Conservation (phyloP, 2,113 vertebrate species). For the Colossoma macropomum region DNA sequence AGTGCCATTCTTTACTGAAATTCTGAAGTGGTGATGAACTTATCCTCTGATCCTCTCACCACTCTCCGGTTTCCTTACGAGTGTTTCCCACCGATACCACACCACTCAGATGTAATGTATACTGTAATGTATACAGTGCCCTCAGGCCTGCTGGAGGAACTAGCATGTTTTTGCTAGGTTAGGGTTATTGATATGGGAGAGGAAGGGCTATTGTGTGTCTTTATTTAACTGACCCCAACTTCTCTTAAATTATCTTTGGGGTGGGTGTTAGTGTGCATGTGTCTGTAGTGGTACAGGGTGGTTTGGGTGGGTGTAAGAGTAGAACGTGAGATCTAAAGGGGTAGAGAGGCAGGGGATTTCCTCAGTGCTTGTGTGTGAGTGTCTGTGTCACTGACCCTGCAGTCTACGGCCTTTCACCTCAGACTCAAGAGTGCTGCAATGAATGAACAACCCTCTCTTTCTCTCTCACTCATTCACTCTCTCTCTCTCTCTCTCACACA, state of each 20-base stretch:
- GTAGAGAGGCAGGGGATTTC: slow-evolving; percentile 29
- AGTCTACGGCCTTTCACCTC: slow-evolving; percentile 15
- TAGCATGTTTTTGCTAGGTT: background rate
- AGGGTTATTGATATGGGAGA: slow-evolving; percentile 36
- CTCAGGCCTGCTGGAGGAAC: background rate
- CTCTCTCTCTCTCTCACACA: background rate
- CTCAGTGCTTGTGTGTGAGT: slow-evolving; percentile 16
- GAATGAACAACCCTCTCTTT: background rate
- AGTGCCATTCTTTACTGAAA: background rate
- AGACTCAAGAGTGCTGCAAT: too few relatives aligned
- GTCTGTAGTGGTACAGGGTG: slow-evolving; percentile 17
- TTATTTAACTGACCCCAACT: slow-evolving; percentile 24
- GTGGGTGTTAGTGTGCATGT: slow-evolving; percentile 6
- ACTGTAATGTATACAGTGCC: slow-evolving; percentile 19
- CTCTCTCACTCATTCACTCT: background rate
- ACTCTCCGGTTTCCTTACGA: slow-evolving; percentile 8
- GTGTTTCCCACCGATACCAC: slow-evolving; percentile 9
- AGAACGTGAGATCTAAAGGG: slow-evolving; percentile 10
- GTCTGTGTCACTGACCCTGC: slow-evolving; percentile 10
- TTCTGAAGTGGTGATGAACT: background rate
- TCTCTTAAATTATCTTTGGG: slow-evolving; percentile 33
- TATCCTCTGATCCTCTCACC: slow-evolving; percentile 4
- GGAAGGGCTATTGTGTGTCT: slow-evolving; percentile 44
- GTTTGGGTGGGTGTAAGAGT: slow-evolving; percentile 18
- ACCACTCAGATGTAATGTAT: slow-evolving; percentile 5